Conservation (phyloP, 2,888 invertebrate genomes). For the Ornithoptera priamus region DNA sequence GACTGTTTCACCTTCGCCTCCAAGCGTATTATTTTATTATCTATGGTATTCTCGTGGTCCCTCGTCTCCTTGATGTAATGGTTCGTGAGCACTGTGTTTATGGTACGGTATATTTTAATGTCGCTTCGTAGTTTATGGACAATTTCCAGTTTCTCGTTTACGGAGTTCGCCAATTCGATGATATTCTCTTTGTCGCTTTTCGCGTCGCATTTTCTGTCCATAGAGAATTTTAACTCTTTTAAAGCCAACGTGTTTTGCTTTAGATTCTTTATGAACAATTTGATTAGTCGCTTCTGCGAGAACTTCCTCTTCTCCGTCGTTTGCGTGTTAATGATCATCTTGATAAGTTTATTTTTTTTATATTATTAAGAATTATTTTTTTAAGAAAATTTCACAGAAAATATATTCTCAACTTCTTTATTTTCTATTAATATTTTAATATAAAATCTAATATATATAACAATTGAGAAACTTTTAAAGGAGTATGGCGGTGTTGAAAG, state of each 20-base stretch:
- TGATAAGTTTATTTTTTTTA: slow-evolving; percentile 22
- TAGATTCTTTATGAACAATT: slow-evolving; percentile 54
- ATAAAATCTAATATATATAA: too few species aligned
- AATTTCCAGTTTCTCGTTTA: slow-evolving; percentile 71
- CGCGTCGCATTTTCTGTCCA: slow-evolving; percentile 51
- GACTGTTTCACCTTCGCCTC: slow-evolving; percentile 61
- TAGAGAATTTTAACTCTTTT: slow-evolving; percentile 56
- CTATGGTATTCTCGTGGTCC: slow-evolving; percentile 62
- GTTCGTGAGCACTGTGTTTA: slow-evolving; percentile 71
- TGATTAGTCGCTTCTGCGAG: slow-evolving; percentile 52
- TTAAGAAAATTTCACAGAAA: too few species aligned
- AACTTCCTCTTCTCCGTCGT: slow-evolving; percentile 41
- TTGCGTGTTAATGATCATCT: slow-evolving; percentile 48
- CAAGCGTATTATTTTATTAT: slow-evolving; percentile 60
- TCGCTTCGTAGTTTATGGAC: slow-evolving; percentile 70
- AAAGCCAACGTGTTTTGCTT: slow-evolving; percentile 67
- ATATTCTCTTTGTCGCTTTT: slow-evolving; percentile 52
- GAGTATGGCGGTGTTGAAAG: too few species aligned
- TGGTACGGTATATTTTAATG: slow-evolving; percentile 71
- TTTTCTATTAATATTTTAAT: too few species aligned
- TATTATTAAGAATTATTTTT: not conserved
- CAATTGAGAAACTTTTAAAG: too few species aligned
- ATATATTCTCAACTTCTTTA: too few species aligned
- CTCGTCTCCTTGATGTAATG: slow-evolving; percentile 69
- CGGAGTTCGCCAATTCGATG: slow-evolving; percentile 58